Evolutionary conservation across 2,113 vertebrate genomes (phyloP).

Genomic region (Pampusana beccarii): DNA sequence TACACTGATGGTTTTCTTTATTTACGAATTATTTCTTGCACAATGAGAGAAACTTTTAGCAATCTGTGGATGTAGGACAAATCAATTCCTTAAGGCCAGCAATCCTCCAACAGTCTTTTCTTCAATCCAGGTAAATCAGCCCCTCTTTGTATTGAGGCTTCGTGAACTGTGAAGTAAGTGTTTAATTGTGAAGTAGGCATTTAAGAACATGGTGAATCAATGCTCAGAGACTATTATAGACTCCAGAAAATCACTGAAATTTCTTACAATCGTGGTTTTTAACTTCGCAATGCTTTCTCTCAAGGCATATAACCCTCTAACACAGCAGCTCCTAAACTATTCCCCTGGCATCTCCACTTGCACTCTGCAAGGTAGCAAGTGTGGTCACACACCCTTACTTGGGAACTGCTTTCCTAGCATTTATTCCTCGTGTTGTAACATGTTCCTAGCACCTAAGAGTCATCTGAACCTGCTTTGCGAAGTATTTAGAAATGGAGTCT

Average conservation of each 20-base stretch:
- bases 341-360: background rate
- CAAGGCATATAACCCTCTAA: background rate
- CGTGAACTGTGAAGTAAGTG: background rate
- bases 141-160: background rate
- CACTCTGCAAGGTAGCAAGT: constrained; percentile 7
- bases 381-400: constrained; percentile 54
- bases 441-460: constrained; percentile 11
- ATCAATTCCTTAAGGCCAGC: background rate
- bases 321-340: background rate
- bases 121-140: background rate
- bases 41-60: background rate
- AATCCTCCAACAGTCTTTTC: background rate
- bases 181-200: background rate
- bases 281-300: background rate
- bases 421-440: constrained; percentile 42
- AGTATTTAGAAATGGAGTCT: constrained; percentile 39
- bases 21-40: background rate
- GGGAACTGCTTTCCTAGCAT: constrained; percentile 51
- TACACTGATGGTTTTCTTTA: background rate
- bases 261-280: background rate
- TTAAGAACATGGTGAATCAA: background rate
- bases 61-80: background rate
- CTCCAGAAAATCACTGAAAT: background rate
- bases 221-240: background rate
- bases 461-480: constrained; percentile 37